A percentile compares a stretch with the other conserved stretches of the same genome.
These are phyloP conservation scores for Anguilla obscura DNA, from an alignment of 2,797 vertebrate species.

Conservation along the genomic window DNA sequence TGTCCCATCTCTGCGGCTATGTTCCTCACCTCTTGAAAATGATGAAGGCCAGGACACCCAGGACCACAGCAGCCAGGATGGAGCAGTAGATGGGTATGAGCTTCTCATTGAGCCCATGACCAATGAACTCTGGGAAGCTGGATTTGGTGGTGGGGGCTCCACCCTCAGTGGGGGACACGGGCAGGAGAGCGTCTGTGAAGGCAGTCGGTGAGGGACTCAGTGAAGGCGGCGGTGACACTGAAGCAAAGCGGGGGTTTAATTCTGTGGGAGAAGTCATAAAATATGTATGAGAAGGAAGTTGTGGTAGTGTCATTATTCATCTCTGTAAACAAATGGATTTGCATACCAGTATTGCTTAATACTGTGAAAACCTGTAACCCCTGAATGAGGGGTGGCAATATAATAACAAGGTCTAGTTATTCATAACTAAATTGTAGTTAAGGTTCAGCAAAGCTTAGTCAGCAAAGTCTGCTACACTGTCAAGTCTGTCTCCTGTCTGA, in stretches of 20 bases:
- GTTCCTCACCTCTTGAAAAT: conserved; percentile 87
- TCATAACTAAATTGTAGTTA: not conserved
- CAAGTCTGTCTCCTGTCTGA: not conserved
- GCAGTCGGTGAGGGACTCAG: conserved; percentile 30
- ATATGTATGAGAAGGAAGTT: not conserved
- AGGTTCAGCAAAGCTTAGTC: not conserved
- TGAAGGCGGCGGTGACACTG: conserved; percentile 26
- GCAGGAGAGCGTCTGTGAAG: conserved; percentile 49
- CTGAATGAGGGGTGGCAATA: not conserved
- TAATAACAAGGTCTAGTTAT: not conserved
- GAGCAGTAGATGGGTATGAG: conserved; percentile 97
- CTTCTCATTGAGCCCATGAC: conserved; percentile 76
- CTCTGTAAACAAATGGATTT: not conserved
- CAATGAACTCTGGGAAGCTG: conserved; percentile 71
- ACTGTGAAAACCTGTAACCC: not conserved
- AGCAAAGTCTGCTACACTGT: not conserved
- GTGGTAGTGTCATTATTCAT: not conserved
- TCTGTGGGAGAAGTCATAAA: conserved; percentile 44
- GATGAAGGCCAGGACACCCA: conserved; percentile 91
- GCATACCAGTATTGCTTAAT: not conserved
- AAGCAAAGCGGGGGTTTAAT: conserved; percentile 23
- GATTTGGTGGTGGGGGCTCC: conserved; percentile 66
- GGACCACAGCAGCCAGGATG: conserved; percentile 88
- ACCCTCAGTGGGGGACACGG: conserved; percentile 44
- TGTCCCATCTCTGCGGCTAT: not conserved